phyloP scores from a whole-genome alignment of 1,140 invertebrate genomes.

The Drosophila suzukii region DNA sequence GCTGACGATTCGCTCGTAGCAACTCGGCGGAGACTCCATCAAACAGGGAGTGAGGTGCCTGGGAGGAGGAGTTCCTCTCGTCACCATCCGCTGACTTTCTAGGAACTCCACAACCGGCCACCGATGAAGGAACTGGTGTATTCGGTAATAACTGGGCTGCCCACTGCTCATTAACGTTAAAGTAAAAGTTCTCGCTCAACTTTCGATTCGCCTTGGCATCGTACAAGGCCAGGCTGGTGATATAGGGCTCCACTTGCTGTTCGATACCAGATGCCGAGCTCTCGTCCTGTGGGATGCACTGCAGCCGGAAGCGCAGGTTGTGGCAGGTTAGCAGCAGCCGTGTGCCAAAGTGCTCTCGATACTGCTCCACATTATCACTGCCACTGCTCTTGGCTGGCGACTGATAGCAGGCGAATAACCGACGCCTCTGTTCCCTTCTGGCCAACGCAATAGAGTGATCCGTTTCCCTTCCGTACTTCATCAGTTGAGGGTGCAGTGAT shows the following conservation, averaged over 20 bases:
- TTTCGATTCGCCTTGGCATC: slow-evolving; percentile 94
- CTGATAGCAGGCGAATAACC: slow-evolving; percentile 87
- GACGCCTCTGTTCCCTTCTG: slow-evolving; percentile 90
- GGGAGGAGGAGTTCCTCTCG: slow-evolving; percentile 40
- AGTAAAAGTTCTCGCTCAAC: slow-evolving; percentile 96
- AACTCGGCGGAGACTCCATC: slow-evolving; percentile 73
- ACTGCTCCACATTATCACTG: slow-evolving; percentile 86
- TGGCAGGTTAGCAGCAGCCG: slow-evolving; percentile 93
- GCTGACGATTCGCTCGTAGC: slow-evolving; percentile 87
- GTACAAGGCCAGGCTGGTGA: slow-evolving; percentile 93
- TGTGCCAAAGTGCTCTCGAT: slow-evolving; percentile 93
- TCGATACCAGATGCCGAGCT: slow-evolving; percentile 86
- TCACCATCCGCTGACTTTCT: slow-evolving; percentile 51
- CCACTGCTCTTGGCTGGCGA: slow-evolving; percentile 49
- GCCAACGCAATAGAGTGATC: slow-evolving; percentile 92
- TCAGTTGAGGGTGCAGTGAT: slow-evolving; percentile 93
- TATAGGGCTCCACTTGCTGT: slow-evolving; percentile 96
- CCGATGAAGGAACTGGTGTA: slow-evolving; percentile 68
- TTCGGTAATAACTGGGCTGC: slow-evolving; percentile 87
- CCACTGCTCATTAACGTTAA: slow-evolving; percentile 92
- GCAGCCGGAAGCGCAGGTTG: slow-evolving; percentile 87
- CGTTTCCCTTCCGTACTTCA: slow-evolving; percentile 95
- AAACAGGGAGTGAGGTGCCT: slow-evolving; percentile 70
- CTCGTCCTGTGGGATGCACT: slow-evolving; percentile 91
- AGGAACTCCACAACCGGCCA: slow-evolving; percentile 68